Conservation (phyloP, 2,888 invertebrate species). For the Selenia dentaria region DNA sequence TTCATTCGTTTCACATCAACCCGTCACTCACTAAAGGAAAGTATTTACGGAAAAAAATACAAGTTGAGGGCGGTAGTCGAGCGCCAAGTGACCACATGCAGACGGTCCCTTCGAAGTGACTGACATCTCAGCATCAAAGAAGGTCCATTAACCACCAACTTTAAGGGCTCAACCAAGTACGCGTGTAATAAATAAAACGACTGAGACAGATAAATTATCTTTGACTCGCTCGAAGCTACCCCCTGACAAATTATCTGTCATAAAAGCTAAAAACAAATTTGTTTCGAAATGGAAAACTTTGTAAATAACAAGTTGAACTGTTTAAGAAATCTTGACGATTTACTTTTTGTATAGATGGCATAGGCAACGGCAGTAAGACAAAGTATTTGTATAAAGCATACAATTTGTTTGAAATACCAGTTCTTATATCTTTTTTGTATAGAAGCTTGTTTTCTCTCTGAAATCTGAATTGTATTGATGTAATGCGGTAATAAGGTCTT, state of each 20-base stretch:
- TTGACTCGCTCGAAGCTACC: constrained; percentile 77
- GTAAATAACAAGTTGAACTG: constrained; percentile 64
- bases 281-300: constrained; percentile 72
- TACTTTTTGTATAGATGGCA: too few relatives aligned
- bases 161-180: constrained; percentile 77
- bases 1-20: constrained; percentile 64
- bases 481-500: too few relatives aligned
- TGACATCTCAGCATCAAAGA: constrained; percentile 71
- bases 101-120: constrained; percentile 48
- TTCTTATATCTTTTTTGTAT: too few relatives aligned
- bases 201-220: constrained; percentile 83
- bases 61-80: constrained; percentile 35
- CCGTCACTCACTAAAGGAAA: constrained; percentile 55
- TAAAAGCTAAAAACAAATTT: constrained; percentile 81
- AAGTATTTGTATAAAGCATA: too few relatives aligned
- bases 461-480: too few relatives aligned
- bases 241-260: constrained; percentile 81
- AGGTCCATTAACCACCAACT: constrained; percentile 79
- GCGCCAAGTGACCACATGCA: constrained; percentile 55
- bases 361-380: too few relatives aligned
- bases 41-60: constrained; percentile 52
- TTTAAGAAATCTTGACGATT: constrained; percentile 52
- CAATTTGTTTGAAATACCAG: too few relatives aligned
- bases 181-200: constrained; percentile 81
- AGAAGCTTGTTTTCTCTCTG: too few relatives aligned